These are phyloP conservation scores for Mesitornis unicolor DNA, from an alignment of 2,113 vertebrate species.

Conservation along the genomic window DNA sequence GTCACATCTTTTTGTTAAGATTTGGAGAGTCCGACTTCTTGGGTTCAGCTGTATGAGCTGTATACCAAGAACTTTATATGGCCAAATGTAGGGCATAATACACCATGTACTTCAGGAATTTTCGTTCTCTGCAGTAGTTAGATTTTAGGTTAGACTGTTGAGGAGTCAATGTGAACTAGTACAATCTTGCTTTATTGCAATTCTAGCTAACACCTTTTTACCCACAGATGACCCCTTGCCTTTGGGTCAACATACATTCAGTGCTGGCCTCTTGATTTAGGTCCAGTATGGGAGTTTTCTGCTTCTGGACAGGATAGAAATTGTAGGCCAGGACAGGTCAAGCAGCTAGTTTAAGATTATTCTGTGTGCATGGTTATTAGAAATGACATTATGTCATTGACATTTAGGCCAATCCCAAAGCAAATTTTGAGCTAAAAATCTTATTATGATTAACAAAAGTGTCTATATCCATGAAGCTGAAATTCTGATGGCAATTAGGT, in stretches of 20 bases:
- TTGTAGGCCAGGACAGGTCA: neutral
- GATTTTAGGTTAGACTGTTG: neutral
- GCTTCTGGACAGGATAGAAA: neutral
- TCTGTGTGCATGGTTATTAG: neutral
- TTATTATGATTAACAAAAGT: neutral
- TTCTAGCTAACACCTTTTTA: neutral
- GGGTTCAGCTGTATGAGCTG: neutral
- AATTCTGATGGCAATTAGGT: neutral
- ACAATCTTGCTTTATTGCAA: fast-evolving
- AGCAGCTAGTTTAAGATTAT: neutral
- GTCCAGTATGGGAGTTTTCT: neutral
- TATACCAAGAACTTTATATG: neutral
- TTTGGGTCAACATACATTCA: neutral
- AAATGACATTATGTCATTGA: neutral
- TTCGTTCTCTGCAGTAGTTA: neutral
- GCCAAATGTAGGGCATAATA: neutral
- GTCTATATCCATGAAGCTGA: neutral
- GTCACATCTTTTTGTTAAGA: neutral
- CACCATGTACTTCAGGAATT: neutral
- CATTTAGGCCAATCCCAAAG: neutral
- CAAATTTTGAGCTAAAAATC: neutral
- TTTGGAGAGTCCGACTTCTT: neutral
- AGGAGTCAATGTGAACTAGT: neutral
- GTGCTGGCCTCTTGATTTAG: neutral
- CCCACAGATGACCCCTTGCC: neutral